A percentile compares a stretch with the other conserved stretches of the same genome.
phyloP scores from a whole-genome alignment of 2,797 vertebrate genomes.

The Fringilla coelebs region DNA sequence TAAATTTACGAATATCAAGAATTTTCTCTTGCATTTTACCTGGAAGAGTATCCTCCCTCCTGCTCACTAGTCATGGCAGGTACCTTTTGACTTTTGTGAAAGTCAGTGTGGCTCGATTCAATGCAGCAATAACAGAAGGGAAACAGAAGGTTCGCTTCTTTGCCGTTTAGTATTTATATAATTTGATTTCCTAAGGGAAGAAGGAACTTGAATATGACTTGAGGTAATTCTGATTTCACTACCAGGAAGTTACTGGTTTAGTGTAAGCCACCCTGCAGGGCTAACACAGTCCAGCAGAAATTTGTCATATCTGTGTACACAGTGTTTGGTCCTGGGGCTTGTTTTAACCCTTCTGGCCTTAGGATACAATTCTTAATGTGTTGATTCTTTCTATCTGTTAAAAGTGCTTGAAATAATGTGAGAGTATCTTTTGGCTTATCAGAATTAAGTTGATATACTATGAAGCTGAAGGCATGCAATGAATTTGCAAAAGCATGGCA shows the following conservation, averaged over 20 bases:
- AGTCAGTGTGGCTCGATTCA: background rate
- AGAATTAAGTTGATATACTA: background rate
- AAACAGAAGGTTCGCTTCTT: background rate
- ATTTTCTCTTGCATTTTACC: background rate
- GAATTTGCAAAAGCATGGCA: background rate
- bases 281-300: background rate
- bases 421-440: background rate
- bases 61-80: background rate
- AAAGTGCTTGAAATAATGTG: background rate
- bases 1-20: background rate
- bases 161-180: background rate
- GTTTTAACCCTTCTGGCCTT: background rate
- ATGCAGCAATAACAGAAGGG: background rate
- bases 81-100: background rate
- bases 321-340: background rate
- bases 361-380: background rate
- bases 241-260: background rate
- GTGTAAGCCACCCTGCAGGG: background rate
- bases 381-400: background rate
- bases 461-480: background rate
- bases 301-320: background rate
- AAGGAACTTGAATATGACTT: background rate
- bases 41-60: background rate
- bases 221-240: background rate
- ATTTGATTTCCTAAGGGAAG: background rate